A percentile compares a stretch with the other conserved stretches of the same genome.
phyloP scores from a whole-genome alignment of 1,140 invertebrate genomes.

The Pseudomyrmex dendroicus region DNA sequence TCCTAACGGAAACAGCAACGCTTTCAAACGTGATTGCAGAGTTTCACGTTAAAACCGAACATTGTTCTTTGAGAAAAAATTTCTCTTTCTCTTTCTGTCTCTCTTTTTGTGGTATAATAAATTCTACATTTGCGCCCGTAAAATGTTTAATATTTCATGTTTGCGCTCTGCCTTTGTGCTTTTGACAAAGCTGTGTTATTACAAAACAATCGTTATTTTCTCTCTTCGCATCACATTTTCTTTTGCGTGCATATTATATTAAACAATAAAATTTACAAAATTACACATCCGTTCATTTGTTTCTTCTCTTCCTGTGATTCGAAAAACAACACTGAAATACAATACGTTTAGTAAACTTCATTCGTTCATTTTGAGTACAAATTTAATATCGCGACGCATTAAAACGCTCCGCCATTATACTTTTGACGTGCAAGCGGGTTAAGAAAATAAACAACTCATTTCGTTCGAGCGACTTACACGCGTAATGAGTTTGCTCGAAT shows the following conservation, averaged over 20 bases:
- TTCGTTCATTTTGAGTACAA: not conserved
- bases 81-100: not conserved
- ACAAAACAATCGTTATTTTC: too few relatives aligned
- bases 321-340: too few relatives aligned
- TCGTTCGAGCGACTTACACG: slow-evolving; percentile 23
- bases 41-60: slow-evolving; percentile 29
- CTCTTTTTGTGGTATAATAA: not conserved
- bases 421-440: slow-evolving; percentile 7
- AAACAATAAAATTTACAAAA: too few relatives aligned
- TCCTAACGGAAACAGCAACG: not conserved
- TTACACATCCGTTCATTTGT: too few relatives aligned
- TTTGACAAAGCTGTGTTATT: not conserved
- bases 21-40: not conserved
- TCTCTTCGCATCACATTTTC: too few relatives aligned
- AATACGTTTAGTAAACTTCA: not conserved
- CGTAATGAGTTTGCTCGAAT: slow-evolving; percentile 42
- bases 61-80: slow-evolving; percentile 18
- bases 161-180: not conserved
- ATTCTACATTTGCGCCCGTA: not conserved
- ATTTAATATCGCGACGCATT: slow-evolving; percentile 7
- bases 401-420: not conserved
- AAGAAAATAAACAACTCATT: slow-evolving; percentile 45
- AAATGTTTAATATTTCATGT: slow-evolving; percentile 2
- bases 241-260: too few relatives aligned
- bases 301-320: too few relatives aligned